phyloP scores from a whole-genome alignment of 2,797 vertebrate species.

The Anguilla marmorata region DNA sequence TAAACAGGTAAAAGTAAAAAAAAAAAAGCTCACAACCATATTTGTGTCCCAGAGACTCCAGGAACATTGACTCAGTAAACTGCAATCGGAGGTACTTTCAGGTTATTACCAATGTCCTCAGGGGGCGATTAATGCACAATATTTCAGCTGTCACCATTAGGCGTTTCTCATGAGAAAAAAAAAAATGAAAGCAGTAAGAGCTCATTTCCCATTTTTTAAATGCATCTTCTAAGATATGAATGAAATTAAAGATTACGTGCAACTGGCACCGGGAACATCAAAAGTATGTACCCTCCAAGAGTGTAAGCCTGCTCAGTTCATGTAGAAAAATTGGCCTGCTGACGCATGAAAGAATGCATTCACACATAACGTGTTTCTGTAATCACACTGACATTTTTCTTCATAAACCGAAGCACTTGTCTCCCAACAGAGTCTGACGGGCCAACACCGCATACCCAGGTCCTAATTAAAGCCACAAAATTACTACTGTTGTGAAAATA shows the following conservation, averaged over 20 bases:
- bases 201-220: not conserved
- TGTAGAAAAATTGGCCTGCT: not conserved
- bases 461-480: not conserved
- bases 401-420: not conserved
- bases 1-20: not conserved
- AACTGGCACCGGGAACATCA: not conserved
- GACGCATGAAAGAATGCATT: not conserved
- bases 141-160: slow-evolving; percentile 17
- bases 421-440: not conserved
- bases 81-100: slow-evolving; percentile 32
- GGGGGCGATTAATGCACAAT: slow-evolving; percentile 37
- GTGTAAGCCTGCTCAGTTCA: not conserved
- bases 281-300: not conserved
- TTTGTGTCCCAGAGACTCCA: slow-evolving; percentile 28
- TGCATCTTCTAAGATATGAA: not conserved
- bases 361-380: not conserved
- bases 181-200: slow-evolving; percentile 2
- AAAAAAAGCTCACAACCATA: not conserved
- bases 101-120: slow-evolving; percentile 38
- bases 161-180: slow-evolving; percentile 11
- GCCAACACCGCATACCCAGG: not conserved
- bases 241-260: not conserved
- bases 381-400: not conserved
- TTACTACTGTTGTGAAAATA: not conserved
- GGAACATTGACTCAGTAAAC: slow-evolving; percentile 36